Evolutionary conservation across 2,113 vertebrate genomes (phyloP).

Genomic region (Rhegmatorhina hoffmannsi): DNA sequence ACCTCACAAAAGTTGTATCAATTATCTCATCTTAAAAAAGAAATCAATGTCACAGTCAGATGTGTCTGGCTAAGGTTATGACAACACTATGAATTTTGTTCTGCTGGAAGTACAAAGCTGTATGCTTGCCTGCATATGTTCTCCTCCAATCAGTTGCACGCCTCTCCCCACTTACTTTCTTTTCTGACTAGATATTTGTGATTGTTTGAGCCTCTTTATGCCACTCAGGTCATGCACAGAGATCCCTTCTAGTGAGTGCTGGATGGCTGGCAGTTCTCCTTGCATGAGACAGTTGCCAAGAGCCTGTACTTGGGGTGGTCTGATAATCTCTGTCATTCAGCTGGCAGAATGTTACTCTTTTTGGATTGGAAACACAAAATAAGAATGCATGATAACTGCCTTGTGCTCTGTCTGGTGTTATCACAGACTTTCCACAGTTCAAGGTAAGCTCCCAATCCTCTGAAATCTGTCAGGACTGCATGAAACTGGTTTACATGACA

Average conservation of each 20-base stretch:
- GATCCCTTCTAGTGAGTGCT: background rate
- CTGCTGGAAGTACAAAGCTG: background rate
- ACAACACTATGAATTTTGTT: background rate
- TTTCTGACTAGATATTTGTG: background rate
- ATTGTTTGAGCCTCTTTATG: background rate
- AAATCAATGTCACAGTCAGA: background rate
- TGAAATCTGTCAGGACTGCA: background rate
- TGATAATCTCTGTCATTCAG: background rate
- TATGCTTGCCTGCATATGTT: background rate
- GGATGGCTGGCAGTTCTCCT: background rate
- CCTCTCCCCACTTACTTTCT: background rate
- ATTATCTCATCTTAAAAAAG: background rate
- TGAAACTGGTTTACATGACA: background rate
- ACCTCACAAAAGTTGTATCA: background rate
- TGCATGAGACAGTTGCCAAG: background rate
- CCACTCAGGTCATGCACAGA: slow-evolving; percentile 5
- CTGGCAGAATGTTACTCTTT: background rate
- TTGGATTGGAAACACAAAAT: background rate
- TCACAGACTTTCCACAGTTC: background rate
- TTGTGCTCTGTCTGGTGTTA: background rate
- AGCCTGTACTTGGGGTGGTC: background rate
- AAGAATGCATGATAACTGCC: background rate
- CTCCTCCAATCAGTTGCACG: background rate
- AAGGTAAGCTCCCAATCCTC: background rate
- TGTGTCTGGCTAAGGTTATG: background rate